Percentiles rank a stretch among this genome's conserved stretches.
These are phyloP conservation scores for Taeniopygia guttata DNA, from an alignment of 2,797 vertebrate genomes.

Conservation along the genomic window DNA sequence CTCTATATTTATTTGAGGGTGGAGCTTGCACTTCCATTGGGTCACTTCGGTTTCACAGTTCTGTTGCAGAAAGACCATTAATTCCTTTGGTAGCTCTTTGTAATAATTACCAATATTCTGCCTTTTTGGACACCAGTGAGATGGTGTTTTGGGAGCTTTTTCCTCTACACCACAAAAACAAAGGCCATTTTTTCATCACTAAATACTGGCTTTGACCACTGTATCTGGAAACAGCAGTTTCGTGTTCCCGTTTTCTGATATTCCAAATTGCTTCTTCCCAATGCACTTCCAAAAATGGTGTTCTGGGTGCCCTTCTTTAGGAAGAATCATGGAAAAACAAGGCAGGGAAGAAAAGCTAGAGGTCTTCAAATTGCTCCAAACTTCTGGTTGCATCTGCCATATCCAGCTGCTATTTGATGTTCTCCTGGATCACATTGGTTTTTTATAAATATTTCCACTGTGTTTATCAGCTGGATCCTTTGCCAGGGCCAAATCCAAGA, in stretches of 20 bases:
- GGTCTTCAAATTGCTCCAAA: not conserved
- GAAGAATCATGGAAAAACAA: not conserved
- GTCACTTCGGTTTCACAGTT: not conserved
- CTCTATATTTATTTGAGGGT: not conserved
- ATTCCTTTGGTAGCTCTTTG: not conserved
- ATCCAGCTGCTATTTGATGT: not conserved
- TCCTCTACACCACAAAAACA: not conserved
- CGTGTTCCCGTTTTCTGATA: not conserved
- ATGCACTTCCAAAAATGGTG: not conserved
- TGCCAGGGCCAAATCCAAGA: not conserved
- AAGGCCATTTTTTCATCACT: not conserved
- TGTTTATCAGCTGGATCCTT: accelerated
- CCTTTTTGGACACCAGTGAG: not conserved
- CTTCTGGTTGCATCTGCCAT: not conserved
- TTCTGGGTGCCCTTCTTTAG: not conserved
- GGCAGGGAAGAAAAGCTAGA: not conserved
- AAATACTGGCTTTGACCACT: not conserved
- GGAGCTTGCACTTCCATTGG: not conserved
- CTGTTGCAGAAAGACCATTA: not conserved
- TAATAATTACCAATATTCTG: not conserved
- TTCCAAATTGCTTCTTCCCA: not conserved
- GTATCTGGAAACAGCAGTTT: not conserved
- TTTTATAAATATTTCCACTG: not conserved
- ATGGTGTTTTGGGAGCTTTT: not conserved
- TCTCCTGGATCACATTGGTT: not conserved